phyloP scores from a whole-genome alignment of 92 coral and sea anemone species.

The Siderastrea radians region DNA sequence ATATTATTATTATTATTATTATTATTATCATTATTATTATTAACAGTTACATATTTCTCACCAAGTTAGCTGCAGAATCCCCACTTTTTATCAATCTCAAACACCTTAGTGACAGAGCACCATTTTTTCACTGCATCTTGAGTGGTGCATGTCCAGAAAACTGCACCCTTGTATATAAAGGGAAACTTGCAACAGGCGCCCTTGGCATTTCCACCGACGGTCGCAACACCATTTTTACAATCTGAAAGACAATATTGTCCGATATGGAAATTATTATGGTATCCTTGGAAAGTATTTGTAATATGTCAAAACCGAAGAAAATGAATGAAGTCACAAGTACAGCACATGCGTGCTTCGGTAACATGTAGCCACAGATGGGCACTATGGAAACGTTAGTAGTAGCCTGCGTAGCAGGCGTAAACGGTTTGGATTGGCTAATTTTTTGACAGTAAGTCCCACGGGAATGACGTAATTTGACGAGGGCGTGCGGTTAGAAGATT shows the following conservation, averaged over 20 bases:
- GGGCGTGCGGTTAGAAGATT: too few relatives aligned
- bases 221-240: slow-evolving; percentile 19
- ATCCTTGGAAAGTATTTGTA: too few relatives aligned
- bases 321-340: too few relatives aligned
- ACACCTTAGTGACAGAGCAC: slow-evolving; percentile 84
- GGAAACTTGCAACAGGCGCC: slow-evolving; percentile 91
- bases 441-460: too few relatives aligned
- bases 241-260: not conserved
- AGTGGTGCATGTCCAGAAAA: slow-evolving; percentile 83
- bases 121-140: slow-evolving; percentile 54
- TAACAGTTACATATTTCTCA: not conserved
- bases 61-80: slow-evolving; percentile 72
- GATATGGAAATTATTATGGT: not conserved
- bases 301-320: too few relatives aligned
- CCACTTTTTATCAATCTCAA: slow-evolving; percentile 75
- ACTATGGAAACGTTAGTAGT: too few relatives aligned
- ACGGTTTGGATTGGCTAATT: too few relatives aligned
- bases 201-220: slow-evolving; percentile 77
- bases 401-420: too few relatives aligned
- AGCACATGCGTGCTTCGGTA: too few relatives aligned
- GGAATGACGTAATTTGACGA: too few relatives aligned
- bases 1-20: too few relatives aligned
- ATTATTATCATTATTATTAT: not conserved
- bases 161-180: slow-evolving; percentile 84
- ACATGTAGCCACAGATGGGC: too few relatives aligned